Conservation (phyloP, 2,888 invertebrate genomes). For the Lochmaea capreae region DNA sequence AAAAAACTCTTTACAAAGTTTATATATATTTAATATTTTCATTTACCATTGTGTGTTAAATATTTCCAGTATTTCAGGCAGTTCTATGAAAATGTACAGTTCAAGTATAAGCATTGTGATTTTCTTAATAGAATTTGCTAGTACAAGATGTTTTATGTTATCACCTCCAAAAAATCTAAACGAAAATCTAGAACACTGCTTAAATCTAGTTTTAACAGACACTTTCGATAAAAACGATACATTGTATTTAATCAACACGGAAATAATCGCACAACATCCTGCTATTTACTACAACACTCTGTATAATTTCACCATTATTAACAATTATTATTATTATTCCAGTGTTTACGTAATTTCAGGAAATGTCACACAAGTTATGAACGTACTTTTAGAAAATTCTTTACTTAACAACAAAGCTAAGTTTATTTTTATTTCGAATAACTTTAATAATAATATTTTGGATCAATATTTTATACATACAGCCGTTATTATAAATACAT, state of each 20-base stretch:
- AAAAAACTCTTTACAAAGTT: too few species aligned
- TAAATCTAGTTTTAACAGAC: too few species aligned
- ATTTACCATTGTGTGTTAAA: too few species aligned
- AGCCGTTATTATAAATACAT: background rate
- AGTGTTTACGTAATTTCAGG: conserved; percentile 1
- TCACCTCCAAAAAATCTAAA: too few species aligned
- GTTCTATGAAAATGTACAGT: too few species aligned
- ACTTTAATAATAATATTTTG: background rate
- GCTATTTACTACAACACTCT: background rate
- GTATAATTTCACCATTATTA: background rate
- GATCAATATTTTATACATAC: background rate
- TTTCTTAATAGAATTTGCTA: too few species aligned
- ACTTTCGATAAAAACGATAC: background rate
- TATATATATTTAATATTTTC: too few species aligned
- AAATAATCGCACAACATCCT: background rate
- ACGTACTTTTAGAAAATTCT: background rate
- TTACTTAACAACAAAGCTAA: background rate
- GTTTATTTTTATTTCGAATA: background rate
- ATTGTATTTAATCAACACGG: background rate
- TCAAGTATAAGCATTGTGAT: too few species aligned
- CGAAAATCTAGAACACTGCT: too few species aligned
- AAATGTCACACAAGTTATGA: background rate
- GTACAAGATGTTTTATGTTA: too few species aligned
- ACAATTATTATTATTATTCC: background rate
- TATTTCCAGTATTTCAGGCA: too few species aligned